Evolutionary conservation across 2,797 vertebrate genomes (phyloP), one percentile per base, ranked within the genome.

Genomic region (Phalanger gymnotis): DNA sequence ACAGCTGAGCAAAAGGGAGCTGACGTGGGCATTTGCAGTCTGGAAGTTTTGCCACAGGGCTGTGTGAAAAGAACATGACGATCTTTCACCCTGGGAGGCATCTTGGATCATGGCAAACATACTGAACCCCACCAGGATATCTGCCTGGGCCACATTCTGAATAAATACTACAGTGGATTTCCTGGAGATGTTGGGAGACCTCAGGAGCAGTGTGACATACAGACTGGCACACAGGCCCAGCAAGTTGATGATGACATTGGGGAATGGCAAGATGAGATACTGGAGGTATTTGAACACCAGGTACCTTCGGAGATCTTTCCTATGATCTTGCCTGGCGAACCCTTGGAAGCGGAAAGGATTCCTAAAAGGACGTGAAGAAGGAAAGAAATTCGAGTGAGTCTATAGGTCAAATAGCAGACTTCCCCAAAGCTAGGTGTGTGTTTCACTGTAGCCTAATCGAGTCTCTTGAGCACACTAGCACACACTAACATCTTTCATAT

Each of bases 121-220:
- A 93, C 94, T 98, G 0, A 58, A 97, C 27, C 0, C 34, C 61
- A 97, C 95, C 90, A 99, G 98, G 3, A 94, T 0, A 91, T 99
- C 99, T 0, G 98, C 97, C 58, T 98, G 97, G 1, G 99, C 99
- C 93, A 99, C 98, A 96, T 99, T 98, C 0, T 97, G 96, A 93
- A 99, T 98, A 95, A 99, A 96, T 91, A 99, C 99, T 0, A 96
- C 90, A 3, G 98, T 99, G 93, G 98, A 98, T 95, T 99, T 99
- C 97, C 97, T 99, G 0, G 99, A 99, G 94, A 99, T 97, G 54
- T 93, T 98, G 90, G 98, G 98, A 57, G 99, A 99, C 95, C 92
- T 97, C 47, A 99, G 98, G 92, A 98, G 96, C 97, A 98, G 1
- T 11, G 97, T 90, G 0, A 98, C 97, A 58, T 98, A 98, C 0